Percentiles rank a stretch among this genome's conserved stretches.
Conservation (phyloP, 2,797 vertebrate genomes). For the Acomys russatus region DNA sequence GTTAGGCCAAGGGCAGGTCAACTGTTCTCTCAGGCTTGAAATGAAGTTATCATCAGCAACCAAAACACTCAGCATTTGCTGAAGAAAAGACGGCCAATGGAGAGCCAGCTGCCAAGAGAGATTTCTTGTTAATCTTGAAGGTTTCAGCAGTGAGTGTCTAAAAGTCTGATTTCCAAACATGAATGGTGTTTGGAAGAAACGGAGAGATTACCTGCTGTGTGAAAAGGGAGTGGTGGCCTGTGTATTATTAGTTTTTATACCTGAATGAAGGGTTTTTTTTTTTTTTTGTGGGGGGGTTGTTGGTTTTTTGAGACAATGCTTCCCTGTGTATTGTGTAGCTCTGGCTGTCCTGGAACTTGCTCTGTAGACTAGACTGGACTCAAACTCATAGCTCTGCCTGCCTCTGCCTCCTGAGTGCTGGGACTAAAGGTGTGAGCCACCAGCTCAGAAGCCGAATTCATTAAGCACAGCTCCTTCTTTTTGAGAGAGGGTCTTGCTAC, state of each 20-base stretch:
- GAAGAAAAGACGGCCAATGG: slow-evolving; percentile 52
- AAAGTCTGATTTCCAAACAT: background rate
- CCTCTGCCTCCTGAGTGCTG: background rate
- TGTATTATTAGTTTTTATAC: background rate
- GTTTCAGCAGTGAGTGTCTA: slow-evolving; percentile 39
- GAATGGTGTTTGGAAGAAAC: background rate
- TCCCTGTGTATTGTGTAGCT: background rate
- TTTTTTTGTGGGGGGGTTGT: background rate
- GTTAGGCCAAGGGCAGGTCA: slow-evolving; percentile 86
- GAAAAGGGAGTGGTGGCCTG: background rate
- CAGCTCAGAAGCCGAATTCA: background rate
- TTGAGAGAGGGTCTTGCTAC: background rate
- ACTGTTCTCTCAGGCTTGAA: slow-evolving; percentile 84
- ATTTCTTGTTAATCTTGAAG: slow-evolving; percentile 32
- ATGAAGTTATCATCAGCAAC: slow-evolving; percentile 75
- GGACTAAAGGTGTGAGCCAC: background rate
- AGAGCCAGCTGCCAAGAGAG: background rate
- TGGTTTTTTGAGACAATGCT: background rate
- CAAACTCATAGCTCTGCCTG: background rate
- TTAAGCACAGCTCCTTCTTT: slow-evolving; percentile 48
- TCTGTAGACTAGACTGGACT: background rate
- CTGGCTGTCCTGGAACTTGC: background rate
- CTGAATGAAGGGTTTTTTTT: background rate
- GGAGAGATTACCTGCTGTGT: background rate
- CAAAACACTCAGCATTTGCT: slow-evolving; percentile 57